Evolutionary conservation across 2,113 vertebrate species (phyloP).

Genomic region (Helogale parvula): DNA sequence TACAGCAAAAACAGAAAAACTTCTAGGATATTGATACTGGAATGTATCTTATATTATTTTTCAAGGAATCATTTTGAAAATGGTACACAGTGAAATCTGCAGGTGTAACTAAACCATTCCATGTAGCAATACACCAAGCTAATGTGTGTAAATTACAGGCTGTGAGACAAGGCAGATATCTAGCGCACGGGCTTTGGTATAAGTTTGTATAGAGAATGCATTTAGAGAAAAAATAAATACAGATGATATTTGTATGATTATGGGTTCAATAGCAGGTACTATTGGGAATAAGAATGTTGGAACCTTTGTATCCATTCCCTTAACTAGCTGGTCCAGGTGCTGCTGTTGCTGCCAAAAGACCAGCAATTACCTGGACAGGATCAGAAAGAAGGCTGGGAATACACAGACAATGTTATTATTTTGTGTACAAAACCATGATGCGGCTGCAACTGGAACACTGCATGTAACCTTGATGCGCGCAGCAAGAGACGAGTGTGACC

Average conservation of each 20-base stretch:
- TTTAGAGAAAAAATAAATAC: conserved; percentile 40
- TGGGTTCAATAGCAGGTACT: not conserved
- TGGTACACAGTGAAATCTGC: not conserved
- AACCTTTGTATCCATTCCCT: not conserved
- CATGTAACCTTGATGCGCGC: too few relatives aligned
- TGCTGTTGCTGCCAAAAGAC: not conserved
- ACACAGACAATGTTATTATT: not conserved
- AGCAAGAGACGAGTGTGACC: not conserved
- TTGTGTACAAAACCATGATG: not conserved
- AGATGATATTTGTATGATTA: not conserved
- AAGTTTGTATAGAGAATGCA: not conserved
- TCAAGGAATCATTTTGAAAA: conserved; percentile 54
- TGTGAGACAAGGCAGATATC: not conserved
- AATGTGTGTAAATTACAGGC: conserved; percentile 34
- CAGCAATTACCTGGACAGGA: conserved; percentile 26
- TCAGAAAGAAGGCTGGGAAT: not conserved
- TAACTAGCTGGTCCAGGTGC: not conserved
- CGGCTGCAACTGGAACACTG: not conserved
- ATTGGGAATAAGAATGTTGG: not conserved
- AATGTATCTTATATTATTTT: not conserved
- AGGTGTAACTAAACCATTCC: not conserved
- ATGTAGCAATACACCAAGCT: not conserved
- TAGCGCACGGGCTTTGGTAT: not conserved
- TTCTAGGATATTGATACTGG: not conserved
- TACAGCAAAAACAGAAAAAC: not conserved